Evolutionary conservation across 2,113 vertebrate genomes (phyloP), one percentile per base, ranked within the genome.

Genomic region (Vombatus ursinus): DNA sequence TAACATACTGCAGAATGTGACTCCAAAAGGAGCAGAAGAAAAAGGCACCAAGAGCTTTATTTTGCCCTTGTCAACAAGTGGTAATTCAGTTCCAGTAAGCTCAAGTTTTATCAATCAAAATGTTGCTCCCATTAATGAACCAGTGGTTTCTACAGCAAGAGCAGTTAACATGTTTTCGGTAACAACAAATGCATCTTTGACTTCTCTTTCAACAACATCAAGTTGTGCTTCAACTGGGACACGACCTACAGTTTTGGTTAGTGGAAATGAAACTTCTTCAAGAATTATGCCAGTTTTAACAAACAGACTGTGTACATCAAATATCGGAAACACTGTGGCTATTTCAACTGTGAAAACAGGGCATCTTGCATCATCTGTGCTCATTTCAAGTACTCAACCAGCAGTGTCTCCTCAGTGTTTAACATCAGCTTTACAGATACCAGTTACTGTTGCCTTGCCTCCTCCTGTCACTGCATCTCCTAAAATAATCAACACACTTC

Each of bases 281-380:
- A 98, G 97, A 98, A 90, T 98, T 97, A 98, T 96, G 94, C 98
- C 98, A 96, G 0, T 98, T 97, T 95, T 98, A 50, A 95, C 98
- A 97, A 98, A 97, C 92, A 98, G 7, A 95, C 94, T 97, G 68
- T 98, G 97, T 89, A 94, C 97, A 0, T 97, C 99, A 97, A 98
- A 95, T 98, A 91, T 94, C 50, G 98, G 98, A 95, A 99, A 97
- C 98, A 97, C 98, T 96, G 77, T 99, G 93, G 98, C 98, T 91
- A 98, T 99, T 97, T 99, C 99, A 94, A 99, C 99, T 98, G 99
- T 99, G 94, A 99, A 99, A 98, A 98, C 99, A 94, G 99, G 99
- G 95, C 99, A 99, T 98, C 99, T 99, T 98, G 98, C 99, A 89
- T 99, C 99, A 24, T 99, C 99, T 94, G 97, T 99, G 97, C 98